Percentiles rank a stretch among this genome's conserved stretches.
phyloP scores from a whole-genome alignment of 2,113 vertebrate genomes.

The Lichenostomus cassidix region DNA sequence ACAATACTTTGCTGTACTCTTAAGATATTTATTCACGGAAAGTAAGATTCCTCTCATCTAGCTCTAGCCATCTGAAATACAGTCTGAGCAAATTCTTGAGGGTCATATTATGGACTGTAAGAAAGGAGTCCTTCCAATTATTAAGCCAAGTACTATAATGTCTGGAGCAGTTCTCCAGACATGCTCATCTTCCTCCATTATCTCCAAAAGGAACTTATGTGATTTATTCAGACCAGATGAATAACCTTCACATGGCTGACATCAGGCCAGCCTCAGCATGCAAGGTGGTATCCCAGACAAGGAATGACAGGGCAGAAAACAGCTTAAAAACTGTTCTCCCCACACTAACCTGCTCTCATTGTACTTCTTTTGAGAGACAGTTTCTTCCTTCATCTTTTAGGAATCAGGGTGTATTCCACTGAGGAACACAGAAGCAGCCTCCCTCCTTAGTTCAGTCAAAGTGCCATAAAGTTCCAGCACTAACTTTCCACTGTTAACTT shows the following conservation, averaged over 20 bases:
- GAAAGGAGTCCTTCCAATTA: not conserved
- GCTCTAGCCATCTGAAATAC: not conserved
- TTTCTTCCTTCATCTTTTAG: not conserved
- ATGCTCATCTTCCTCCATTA: not conserved
- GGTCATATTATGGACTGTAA: rapidly evolving
- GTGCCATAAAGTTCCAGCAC: not conserved
- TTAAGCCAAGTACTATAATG: not conserved
- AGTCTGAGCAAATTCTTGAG: not conserved
- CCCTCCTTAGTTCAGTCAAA: not conserved
- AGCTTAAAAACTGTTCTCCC: not conserved
- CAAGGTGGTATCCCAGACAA: not conserved
- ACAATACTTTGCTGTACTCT: not conserved
- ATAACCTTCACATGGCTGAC: not conserved
- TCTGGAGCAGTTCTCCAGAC: not conserved
- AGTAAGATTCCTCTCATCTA: not conserved
- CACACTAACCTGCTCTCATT: not conserved
- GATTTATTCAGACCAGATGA: not conserved
- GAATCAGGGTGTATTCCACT: not conserved
- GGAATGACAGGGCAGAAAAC: not conserved
- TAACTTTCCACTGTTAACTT: not conserved
- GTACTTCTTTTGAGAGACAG: not conserved
- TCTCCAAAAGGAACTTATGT: not conserved
- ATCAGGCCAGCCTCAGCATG: not conserved
- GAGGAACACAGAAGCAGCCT: not conserved
- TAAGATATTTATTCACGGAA: not conserved